Conservation (phyloP, 2,888 invertebrate species). For the Drosophila gaucha region DNA sequence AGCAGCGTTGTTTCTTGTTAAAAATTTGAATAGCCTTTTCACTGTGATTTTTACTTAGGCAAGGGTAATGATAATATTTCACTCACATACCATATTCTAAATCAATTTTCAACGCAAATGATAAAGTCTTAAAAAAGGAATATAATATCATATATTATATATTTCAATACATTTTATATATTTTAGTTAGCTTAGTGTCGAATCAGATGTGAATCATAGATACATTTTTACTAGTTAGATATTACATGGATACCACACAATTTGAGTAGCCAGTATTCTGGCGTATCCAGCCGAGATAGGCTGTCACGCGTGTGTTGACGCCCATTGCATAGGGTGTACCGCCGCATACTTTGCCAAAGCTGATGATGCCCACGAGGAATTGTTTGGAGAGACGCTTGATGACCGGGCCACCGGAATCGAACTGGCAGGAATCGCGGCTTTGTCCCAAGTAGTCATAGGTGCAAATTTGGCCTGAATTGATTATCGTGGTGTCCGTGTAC, state of each 20-base stretch:
- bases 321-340: conserved; percentile 81
- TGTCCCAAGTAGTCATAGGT: conserved; percentile 69
- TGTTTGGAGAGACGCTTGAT: conserved; percentile 82
- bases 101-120: too few relatives aligned
- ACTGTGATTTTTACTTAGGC: too few relatives aligned
- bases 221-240: background rate
- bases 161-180: background rate
- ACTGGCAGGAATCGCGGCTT: conserved; percentile 85
- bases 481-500: conserved; percentile 41
- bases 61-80: too few relatives aligned
- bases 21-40: too few relatives aligned
- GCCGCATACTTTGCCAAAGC: conserved; percentile 86
- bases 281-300: conserved; percentile 86
- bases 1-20: too few relatives aligned
- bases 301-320: conserved; percentile 86
- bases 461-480: conserved; percentile 67
- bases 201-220: background rate
- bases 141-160: background rate
- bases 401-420: conserved; percentile 86
- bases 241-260: conserved; percentile 50
- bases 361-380: conserved; percentile 86
- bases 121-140: too few relatives aligned
- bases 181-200: background rate
- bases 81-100: too few relatives aligned
- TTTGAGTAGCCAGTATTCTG: conserved; percentile 53